These are phyloP conservation scores for Smittia sp. DNA, from an alignment of 2,888 invertebrate species.

Conservation along the genomic window DNA sequence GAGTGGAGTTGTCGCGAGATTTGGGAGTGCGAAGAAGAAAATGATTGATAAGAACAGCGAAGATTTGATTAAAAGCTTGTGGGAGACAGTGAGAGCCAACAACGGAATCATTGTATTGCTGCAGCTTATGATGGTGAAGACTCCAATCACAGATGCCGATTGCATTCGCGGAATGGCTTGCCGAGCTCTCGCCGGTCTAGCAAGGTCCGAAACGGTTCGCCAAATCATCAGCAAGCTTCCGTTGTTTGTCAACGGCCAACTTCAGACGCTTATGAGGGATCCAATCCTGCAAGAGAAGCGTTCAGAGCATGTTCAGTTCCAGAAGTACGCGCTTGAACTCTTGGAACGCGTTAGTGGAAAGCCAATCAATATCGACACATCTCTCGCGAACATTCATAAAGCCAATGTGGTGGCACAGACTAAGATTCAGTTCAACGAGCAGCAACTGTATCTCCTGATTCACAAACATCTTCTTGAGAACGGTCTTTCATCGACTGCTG, in stretches of 20 bases:
- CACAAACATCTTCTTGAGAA: constrained; percentile 79
- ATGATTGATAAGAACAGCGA: constrained; percentile 67
- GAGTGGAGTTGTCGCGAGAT: constrained; percentile 56
- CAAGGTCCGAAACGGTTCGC: constrained; percentile 86
- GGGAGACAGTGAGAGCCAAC: constrained; percentile 90
- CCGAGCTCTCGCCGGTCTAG: constrained; percentile 86
- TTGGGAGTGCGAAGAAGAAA: constrained; percentile 57
- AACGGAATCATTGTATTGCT: constrained; percentile 95
- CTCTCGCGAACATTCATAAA: constrained; percentile 83
- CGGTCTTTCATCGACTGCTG: constrained; percentile 72
- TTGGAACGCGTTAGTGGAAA: constrained; percentile 89
- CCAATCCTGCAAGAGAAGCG: constrained; percentile 96
- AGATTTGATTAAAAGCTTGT: constrained; percentile 86
- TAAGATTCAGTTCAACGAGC: constrained; percentile 89
- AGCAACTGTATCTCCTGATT: constrained; percentile 88
- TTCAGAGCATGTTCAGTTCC: constrained; percentile 92
- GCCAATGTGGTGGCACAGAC: constrained; percentile 96
- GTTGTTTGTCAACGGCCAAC: constrained; percentile 86
- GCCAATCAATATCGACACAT: constrained; percentile 82
- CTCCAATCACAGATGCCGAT: constrained; percentile 96
- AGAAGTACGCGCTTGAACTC: constrained; percentile 87
- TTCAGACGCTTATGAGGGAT: constrained; percentile 93
- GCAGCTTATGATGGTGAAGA: constrained; percentile 84
- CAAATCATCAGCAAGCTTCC: constrained; percentile 96
- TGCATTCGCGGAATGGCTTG: constrained; percentile 91